Conservation (phyloP, 2,113 vertebrate species). For the Poicephalus meyeri region DNA sequence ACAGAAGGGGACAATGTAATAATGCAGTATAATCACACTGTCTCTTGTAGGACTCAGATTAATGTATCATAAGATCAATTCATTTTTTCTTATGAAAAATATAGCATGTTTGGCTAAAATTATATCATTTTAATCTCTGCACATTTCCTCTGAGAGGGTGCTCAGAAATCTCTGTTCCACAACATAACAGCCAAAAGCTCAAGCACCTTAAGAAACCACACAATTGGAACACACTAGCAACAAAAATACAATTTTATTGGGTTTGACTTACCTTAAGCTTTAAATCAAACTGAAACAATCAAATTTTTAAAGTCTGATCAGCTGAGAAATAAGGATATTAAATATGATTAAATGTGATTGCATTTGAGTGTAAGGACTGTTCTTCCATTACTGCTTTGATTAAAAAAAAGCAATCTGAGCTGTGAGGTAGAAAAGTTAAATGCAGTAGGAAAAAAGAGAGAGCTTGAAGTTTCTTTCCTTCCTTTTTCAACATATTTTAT, state of each 20-base stretch:
- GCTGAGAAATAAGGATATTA: slow-evolving; percentile 86
- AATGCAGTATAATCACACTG: background rate
- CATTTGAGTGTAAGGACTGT: slow-evolving; percentile 77
- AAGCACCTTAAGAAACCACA: background rate
- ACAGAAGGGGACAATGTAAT: background rate
- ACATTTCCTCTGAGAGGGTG: background rate
- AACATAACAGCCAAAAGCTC: background rate
- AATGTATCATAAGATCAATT: background rate
- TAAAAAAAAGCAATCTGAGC: slow-evolving; percentile 83
- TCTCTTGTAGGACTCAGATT: background rate
- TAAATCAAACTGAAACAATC: slow-evolving; percentile 76
- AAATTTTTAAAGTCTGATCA: slow-evolving; percentile 81
- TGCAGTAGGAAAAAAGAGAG: slow-evolving; percentile 59
- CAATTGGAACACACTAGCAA: slow-evolving; percentile 30
- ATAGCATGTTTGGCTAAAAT: background rate
- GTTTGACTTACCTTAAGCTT: slow-evolving; percentile 65
- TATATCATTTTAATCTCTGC: background rate
- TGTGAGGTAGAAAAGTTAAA: slow-evolving; percentile 81
- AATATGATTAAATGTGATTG: slow-evolving; percentile 84
- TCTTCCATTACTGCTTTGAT: slow-evolving; percentile 85
- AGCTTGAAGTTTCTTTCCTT: slow-evolving; percentile 34
- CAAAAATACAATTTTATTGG: slow-evolving; percentile 56
- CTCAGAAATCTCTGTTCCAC: background rate
- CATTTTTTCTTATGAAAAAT: background rate
- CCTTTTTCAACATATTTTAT: background rate